These are phyloP conservation scores for Drosophila leontia DNA, from an alignment of 1,140 invertebrate species.

Conservation along the genomic window DNA sequence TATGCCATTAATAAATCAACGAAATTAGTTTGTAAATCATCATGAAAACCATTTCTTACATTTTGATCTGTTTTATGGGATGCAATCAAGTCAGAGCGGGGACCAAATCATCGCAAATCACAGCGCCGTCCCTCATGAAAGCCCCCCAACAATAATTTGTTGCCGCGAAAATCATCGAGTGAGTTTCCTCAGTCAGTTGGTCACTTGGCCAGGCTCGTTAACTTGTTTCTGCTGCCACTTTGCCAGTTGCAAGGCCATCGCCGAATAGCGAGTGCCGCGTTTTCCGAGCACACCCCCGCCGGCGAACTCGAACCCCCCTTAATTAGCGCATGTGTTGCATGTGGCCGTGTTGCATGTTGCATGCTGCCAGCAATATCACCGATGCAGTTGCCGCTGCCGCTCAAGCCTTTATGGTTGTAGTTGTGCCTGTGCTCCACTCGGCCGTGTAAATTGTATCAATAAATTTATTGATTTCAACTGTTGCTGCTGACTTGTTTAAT, in stretches of 20 bases:
- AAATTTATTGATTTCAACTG: conserved; percentile 84
- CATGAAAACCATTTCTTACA: conserved; percentile 1
- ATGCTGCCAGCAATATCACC: conserved; percentile 38
- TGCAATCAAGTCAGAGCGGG: conserved; percentile 23
- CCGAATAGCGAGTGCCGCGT: conserved; percentile 31
- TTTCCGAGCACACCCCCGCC: conserved; percentile 36
- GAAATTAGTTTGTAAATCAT: conserved; percentile 1
- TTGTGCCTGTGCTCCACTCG: conserved; percentile 37
- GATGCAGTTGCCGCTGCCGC: conserved; percentile 16
- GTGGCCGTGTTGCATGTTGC: conserved; percentile 58
- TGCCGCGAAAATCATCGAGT: conserved; percentile 12
- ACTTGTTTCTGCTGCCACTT: conserved; percentile 43
- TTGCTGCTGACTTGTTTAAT: conserved; percentile 83
- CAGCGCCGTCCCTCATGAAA: conserved; percentile 5
- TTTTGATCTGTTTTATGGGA: conserved; percentile 10
- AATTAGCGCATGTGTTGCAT: conserved; percentile 69
- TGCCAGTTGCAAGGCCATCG: conserved; percentile 48
- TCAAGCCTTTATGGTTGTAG: neutral
- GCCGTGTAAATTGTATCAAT: conserved; percentile 79
- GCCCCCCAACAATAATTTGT: conserved; percentile 23
- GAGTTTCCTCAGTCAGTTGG: conserved; percentile 49
- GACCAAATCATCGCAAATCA: conserved; percentile 47
- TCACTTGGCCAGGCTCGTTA: conserved; percentile 51
- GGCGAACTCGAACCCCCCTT: conserved; percentile 42
- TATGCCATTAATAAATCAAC: neutral